Evolutionary conservation across 1,140 invertebrate genomes (phyloP).

Genomic region (Saxidomus purpurata): DNA sequence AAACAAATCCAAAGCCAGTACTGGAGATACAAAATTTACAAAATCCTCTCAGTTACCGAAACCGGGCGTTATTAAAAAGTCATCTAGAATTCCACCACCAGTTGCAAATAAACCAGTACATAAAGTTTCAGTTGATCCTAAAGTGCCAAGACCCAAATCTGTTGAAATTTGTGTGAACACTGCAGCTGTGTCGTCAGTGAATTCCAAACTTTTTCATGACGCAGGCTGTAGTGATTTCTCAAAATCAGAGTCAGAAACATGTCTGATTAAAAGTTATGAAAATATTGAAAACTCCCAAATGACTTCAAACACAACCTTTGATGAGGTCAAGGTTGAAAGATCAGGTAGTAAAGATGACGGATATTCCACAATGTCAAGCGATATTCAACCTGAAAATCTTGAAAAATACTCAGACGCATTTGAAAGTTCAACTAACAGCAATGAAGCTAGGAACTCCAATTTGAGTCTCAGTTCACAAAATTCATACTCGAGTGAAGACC

Average conservation of each 20-base stretch:
- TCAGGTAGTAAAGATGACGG: conserved; percentile 93
- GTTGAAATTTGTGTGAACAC: conserved; percentile 61
- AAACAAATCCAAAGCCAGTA: conserved; percentile 20
- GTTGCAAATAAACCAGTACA: conserved; percentile 66
- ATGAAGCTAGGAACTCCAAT: conserved; percentile 72
- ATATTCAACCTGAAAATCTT: conserved; percentile 89
- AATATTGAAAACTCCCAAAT: conserved; percentile 39
- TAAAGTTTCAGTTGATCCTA: conserved; percentile 24
- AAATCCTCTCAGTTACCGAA: conserved; percentile 31
- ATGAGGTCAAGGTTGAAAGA: conserved; percentile 79
- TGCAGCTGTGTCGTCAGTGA: conserved; percentile 15
- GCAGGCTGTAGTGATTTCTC: conserved; percentile 13
- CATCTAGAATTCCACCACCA: conserved; percentile 74
- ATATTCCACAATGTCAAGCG: conserved; percentile 96
- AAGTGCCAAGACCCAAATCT: conserved; percentile 53
- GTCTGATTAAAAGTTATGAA: conserved; percentile 18
- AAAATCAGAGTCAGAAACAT: conserved; percentile 52
- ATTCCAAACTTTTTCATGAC: conserved; percentile 21
- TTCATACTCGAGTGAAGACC: conserved; percentile 65
- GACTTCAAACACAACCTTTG: conserved; percentile 48
- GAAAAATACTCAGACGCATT: conserved; percentile 78
- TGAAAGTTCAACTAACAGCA: conserved; percentile 76
- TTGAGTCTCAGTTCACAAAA: conserved; percentile 76
- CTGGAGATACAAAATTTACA: not conserved
- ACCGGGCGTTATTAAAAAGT: conserved; percentile 49